Base-by-base conservation (phyloP, 2,797 vertebrate genomes). In the Coregonus suidteri region DNA sequence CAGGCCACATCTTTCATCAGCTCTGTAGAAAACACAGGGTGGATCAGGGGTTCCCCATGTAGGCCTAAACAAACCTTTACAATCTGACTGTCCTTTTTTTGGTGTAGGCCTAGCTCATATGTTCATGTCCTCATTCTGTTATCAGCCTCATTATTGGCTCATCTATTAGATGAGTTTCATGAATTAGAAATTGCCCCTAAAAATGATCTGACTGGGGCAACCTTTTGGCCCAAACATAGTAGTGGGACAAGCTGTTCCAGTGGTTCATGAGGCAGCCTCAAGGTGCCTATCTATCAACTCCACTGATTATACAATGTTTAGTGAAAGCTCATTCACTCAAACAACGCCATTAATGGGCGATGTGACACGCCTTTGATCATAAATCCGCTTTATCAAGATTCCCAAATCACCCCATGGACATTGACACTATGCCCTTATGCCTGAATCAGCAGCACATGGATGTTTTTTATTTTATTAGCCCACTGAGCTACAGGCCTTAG, bases 221-320 rank as follows among this genome's bases (percentile, higher is more conserved):
- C 82, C 87, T 91, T 86, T 87, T 82, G 84, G 87, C 79, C 72
- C 86, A 87, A 86, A 86, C 77, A 20, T n/a, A 59, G 88, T 30
- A 74, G 47, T 51, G 6, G 71, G 34, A 74, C 67, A 18, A 14
- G 11, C 1, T 84, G 83, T 86, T 5, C 64, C 25, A 25, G 25
- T 25, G 25, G 25, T 73, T 75, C 65, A 77, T 31, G 72, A 47
- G 78, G 5, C 14, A 65, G 20, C 47, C 25, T 71, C 35, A 16
- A 20, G 6, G 37, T 59, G 37, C 2, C 13, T 16, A 56, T 70
- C 34, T 72, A 34, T 25, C 13, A 35, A 18, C 6, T 16, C 20
- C 31, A 25, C 41, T 52, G 67, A 25, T 85, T 84, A 76, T 73
- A 54, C 75, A 69, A 83, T 74, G 20, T 62, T 7, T 72, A 35